Evolutionary conservation across 2,113 vertebrate genomes (phyloP).

Genomic region (Pseudorectes ferrugineus): DNA sequence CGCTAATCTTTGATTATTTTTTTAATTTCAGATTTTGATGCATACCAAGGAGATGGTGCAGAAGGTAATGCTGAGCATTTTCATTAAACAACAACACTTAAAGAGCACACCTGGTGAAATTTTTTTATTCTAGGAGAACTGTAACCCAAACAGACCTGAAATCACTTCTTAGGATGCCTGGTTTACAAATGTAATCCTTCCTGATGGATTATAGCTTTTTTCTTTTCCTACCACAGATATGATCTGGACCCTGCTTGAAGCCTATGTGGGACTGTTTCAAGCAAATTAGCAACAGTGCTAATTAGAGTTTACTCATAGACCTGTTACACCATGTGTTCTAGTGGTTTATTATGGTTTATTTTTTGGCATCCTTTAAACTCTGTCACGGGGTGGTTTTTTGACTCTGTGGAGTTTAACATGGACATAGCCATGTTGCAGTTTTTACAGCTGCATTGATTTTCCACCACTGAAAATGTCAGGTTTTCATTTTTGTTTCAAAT

Average conservation of each 20-base stretch:
- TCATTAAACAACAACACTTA: slow-evolving; percentile 63
- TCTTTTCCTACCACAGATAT: slow-evolving; percentile 71
- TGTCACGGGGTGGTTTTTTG: slow-evolving; percentile 26
- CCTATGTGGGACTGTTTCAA: slow-evolving; percentile 71
- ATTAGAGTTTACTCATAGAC: slow-evolving; percentile 78
- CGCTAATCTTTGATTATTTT: slow-evolving; percentile 56
- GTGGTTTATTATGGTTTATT: slow-evolving; percentile 68
- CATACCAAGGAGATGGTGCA: slow-evolving; percentile 98
- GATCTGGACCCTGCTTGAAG: slow-evolving; percentile 77
- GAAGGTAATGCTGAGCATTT: slow-evolving; percentile 83
- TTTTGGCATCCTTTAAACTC: slow-evolving; percentile 70
- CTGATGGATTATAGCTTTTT: slow-evolving; percentile 77
- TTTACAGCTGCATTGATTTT: neutral
- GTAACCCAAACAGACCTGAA: slow-evolving; percentile 73
- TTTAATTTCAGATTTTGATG: slow-evolving; percentile 89
- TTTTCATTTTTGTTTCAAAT: neutral
- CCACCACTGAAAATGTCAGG: neutral
- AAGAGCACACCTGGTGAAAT: slow-evolving; percentile 58
- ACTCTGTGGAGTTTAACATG: slow-evolving; percentile 49
- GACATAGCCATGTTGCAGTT: slow-evolving; percentile 31
- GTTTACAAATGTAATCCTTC: slow-evolving; percentile 74
- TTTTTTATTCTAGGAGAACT: slow-evolving; percentile 65
- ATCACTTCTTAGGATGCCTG: slow-evolving; percentile 71
- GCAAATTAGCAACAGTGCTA: slow-evolving; percentile 80
- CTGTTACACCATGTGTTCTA: slow-evolving; percentile 62